phyloP scores from a whole-genome alignment of 1,140 invertebrate genomes.

The Papilio dardanus region DNA sequence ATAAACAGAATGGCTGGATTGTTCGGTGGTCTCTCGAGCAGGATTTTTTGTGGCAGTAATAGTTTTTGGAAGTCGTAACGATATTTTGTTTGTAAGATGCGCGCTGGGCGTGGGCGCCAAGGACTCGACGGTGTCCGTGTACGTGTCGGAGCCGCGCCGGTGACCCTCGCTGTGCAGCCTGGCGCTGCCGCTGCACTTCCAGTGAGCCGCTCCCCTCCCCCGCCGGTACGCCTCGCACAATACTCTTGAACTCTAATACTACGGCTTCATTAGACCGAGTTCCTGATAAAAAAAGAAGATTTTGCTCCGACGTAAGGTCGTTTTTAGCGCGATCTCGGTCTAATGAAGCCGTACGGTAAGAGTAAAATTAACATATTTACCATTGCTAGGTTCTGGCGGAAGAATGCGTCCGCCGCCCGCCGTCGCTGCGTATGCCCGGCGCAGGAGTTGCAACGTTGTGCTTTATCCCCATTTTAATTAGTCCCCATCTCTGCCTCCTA shows the following conservation, averaged over 20 bases:
- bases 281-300: no score
- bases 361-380: neutral
- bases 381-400: neutral
- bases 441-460: neutral
- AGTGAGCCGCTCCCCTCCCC: constrained; percentile 44
- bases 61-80: constrained; percentile 43
- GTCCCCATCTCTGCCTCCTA: neutral
- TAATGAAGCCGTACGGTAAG: no score
- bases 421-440: neutral
- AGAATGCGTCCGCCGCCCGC: no score
- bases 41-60: neutral
- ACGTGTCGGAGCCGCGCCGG: constrained; percentile 86
- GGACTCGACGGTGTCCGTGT: constrained; percentile 91
- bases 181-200: constrained; percentile 64
- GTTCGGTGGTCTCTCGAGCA: neutral
- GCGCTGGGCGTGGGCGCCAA: constrained; percentile 90
- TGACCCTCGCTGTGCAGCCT: constrained; percentile 84
- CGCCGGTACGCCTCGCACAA: neutral
- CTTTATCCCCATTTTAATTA: neutral
- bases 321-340: no score
- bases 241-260: neutral
- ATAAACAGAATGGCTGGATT: no score
- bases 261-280: no score
- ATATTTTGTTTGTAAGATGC: constrained; percentile 51
- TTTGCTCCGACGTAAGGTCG: no score